Conservation (phyloP, 1,140 invertebrate genomes). For the Pogonus chalceus region DNA sequence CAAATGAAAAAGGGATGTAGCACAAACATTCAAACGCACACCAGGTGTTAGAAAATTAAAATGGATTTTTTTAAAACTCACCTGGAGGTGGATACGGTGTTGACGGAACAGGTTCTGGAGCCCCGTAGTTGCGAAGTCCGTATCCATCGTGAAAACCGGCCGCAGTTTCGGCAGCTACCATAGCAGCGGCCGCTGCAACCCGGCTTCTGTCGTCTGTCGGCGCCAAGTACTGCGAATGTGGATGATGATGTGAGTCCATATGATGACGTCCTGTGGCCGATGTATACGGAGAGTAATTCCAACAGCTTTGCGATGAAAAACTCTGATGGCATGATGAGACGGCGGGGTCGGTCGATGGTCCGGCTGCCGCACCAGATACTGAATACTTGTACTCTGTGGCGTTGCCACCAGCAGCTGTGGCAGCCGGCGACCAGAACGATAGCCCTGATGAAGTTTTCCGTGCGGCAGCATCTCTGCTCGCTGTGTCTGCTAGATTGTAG, state of each 20-base stretch:
- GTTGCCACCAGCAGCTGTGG: slow-evolving; percentile 40
- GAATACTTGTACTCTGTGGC: slow-evolving; percentile 53
- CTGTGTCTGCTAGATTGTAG: slow-evolving; percentile 62
- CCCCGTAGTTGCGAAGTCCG: slow-evolving; percentile 60
- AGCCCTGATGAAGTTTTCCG: slow-evolving; percentile 44
- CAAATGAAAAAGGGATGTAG: too few relatives aligned
- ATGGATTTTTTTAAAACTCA: slow-evolving; percentile 18
- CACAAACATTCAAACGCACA: not conserved
- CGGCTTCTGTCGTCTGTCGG: slow-evolving; percentile 55
- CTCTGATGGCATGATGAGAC: slow-evolving; percentile 58
- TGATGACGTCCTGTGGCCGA: slow-evolving; percentile 52
- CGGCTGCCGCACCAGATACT: slow-evolving; percentile 39
- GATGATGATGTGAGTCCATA: slow-evolving; percentile 44
- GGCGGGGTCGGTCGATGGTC: slow-evolving; percentile 40
- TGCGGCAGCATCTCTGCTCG: slow-evolving; percentile 45
- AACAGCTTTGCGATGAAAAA: slow-evolving; percentile 58
- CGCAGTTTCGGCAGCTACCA: slow-evolving; percentile 54
- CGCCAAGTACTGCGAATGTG: slow-evolving; percentile 50
- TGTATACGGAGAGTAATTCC: slow-evolving; percentile 61
- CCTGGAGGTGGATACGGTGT: slow-evolving; percentile 72
- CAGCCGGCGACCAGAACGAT: slow-evolving; percentile 61
- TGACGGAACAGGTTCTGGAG: slow-evolving; percentile 61
- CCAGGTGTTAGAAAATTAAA: not conserved
- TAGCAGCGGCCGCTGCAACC: slow-evolving; percentile 44
- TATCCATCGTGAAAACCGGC: slow-evolving; percentile 61